Evolutionary conservation across 2,797 vertebrate species (phyloP).

Genomic region (Morus bassanus): DNA sequence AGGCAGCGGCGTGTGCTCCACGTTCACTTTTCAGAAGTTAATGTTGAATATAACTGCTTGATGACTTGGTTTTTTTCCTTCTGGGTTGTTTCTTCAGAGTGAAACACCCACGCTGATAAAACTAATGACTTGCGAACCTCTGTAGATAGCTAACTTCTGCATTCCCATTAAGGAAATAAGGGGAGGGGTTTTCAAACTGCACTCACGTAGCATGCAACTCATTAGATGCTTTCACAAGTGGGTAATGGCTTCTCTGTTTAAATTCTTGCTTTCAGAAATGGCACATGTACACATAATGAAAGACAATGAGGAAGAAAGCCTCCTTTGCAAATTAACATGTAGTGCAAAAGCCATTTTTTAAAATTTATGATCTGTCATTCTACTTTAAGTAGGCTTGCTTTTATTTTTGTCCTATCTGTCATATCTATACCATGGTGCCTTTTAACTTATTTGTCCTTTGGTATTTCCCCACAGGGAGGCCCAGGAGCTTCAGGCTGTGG

Average conservation of each 20-base stretch:
- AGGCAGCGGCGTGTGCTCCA: neutral
- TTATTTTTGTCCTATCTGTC: neutral
- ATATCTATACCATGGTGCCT: neutral
- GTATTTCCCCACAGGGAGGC: slow-evolving; percentile 81
- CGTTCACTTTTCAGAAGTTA: neutral
- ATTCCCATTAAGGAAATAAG: neutral
- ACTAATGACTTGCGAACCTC: neutral
- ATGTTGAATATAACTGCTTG: neutral
- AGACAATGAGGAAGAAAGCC: neutral
- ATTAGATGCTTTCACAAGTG: neutral
- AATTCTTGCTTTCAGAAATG: neutral
- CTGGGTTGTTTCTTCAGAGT: neutral
- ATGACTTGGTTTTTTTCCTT: neutral
- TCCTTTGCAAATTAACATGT: neutral
- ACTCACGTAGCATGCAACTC: neutral
- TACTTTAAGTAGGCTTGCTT: neutral
- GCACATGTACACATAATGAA: neutral
- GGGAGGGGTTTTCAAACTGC: neutral
- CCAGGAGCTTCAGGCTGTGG: slow-evolving; percentile 92
- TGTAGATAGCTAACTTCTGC: neutral
- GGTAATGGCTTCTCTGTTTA: neutral
- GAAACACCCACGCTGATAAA: neutral
- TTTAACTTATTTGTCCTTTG: neutral
- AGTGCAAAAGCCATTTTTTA: neutral
- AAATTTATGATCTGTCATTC: neutral